Evolutionary conservation across 2,888 invertebrate species (phyloP), one percentile per base, ranked within the genome.

Genomic region (Synanthedon myopaeformis): DNA sequence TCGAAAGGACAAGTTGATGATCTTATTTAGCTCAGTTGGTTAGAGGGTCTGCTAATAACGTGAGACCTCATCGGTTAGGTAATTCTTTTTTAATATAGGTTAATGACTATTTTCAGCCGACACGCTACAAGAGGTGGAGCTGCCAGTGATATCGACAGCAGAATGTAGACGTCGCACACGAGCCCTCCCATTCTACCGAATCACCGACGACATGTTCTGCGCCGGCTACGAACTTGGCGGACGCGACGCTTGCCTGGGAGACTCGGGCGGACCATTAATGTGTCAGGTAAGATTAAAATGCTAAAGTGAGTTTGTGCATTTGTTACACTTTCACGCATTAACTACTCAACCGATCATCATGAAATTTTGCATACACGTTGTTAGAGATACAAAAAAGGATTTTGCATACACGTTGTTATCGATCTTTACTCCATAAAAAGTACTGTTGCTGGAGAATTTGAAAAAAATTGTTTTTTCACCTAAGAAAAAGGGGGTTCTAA

Each of bases 121-220:
- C 72, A 94, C 94, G 0, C 79, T 94, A 2, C 94, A 94, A 88
- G 94, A 94, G 76, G 94, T 94, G 45, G 92, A 94, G 72, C 82
- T 94, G 63, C 94, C 94, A 6, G 89, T 94, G 55, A 93, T 94
- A 61, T 93, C 93, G 54, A 93, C 93, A 4, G 89, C 89, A 53
- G 94, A 94, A 70, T 94, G 94, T 66, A 89, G 93, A 23, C 91
- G 92, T 52, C 89, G 92, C 61, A 94, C 94, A 19, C 78, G 93
- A 0, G 91, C 93, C 64, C 81, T 94, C 61, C 93, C 94, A 13
- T 82, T 94, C 52, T 94, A 94, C 75, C 90, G 91, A 63, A 91
- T 94, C 55, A 94, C 94, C 0, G 92, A 93, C 54, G 92, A 94
- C 70, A 94, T 94, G 94, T 92, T 94, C 78, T 94, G 94, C 70